Base-by-base conservation (phyloP, 2,888 invertebrate species). In the Cheilosia urbana region DNA sequence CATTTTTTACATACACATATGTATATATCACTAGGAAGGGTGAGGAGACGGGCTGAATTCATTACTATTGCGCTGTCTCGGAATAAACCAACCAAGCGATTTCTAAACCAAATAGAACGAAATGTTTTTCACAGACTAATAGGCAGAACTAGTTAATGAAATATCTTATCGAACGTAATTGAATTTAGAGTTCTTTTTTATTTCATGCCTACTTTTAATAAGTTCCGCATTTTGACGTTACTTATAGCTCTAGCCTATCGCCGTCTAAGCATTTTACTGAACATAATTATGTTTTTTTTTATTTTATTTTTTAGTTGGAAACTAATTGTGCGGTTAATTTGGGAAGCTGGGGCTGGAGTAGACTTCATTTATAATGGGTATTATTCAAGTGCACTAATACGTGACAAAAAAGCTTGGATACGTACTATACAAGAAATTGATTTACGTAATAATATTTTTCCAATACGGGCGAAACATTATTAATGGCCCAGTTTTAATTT, bases 381-480 rank as follows among this genome's bases (percentile, higher is more conserved):
- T 27, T 30, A 24, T 40, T 53, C 27, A 51, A 42, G 27, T 13
- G 17, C 1, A 68, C 19, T 6, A 21, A 34, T 5, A 15, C 21
- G 30, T 30, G 45, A 21, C 21, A 55, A 69, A 45, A 45, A 55
- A 68, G 21, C 34, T 51, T 66, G 40, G 49, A 62, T 72, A 34
- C 47, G 57, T 40, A 66, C 6, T 66, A n/a, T 37, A 45, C 5
- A 45, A 24, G 65, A 65, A 37, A 37, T 57, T 66, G 11, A 65
- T 75, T 75, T 75, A 75, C 75, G 75, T 75, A 75, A 75, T 66
- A 66, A 9, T 21, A 21, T 55, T 45, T 45, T n/a, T 47, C 47
- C 51, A 57, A 57, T 49, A 66, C 17, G 7, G 47, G 21, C 30
- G 6, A 45, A 60, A 60, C 30, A 42, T 49, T 73, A 27, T 13